Base-by-base conservation (phyloP, 1,140 invertebrate species). In the Gryon sp. region DNA sequence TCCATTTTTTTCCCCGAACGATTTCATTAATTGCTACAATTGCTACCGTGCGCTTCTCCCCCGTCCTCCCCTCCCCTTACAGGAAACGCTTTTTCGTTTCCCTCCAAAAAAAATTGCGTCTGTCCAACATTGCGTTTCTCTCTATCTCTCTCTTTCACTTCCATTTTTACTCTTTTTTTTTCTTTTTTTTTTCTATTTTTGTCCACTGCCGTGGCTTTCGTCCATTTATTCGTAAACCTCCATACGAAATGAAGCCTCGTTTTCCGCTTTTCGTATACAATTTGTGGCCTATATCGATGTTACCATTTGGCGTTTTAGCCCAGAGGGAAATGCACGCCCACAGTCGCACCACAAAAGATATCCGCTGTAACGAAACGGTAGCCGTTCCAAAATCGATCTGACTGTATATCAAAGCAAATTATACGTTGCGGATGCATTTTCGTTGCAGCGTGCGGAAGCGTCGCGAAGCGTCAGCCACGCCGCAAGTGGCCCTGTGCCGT, bases 331-430 rank as follows among this genome's bases (percentile, higher is more conserved):
- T 83, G 78, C 79, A 84, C 86, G 86, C 87, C 86, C 84, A 86
- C 83, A 83, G 76, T 80, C 78, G 77, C 81, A 80, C 82, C 85
- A 88, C 87, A 88, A 88, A 88, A 88, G 86, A 88, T 88, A 88
- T 88, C 86, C 84, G 87, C 83, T 84, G 80, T 87, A 87, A 86
- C 85, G 81, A 88, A 85, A 87, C 85, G 80, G 84, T 86, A 85
- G 84, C 84, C 83, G 84, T 77, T 86, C 81, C 2, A 87, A 85
- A 88, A 88, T 87, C 86, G 84, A 88, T 88, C 81, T 79, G 72
- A 59, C 83, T 80, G 75, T 78, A 74, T 78, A 81, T 81, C 82
- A 79, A 80, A 79, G 82, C 80, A 87, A 88, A 88, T 88, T 88
- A 88, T 86, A 88, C 81, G 81, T 84, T 84, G 81, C 78, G 80